Base-by-base conservation (phyloP, 2,797 vertebrate genomes). In the Sitta carolinensis region DNA sequence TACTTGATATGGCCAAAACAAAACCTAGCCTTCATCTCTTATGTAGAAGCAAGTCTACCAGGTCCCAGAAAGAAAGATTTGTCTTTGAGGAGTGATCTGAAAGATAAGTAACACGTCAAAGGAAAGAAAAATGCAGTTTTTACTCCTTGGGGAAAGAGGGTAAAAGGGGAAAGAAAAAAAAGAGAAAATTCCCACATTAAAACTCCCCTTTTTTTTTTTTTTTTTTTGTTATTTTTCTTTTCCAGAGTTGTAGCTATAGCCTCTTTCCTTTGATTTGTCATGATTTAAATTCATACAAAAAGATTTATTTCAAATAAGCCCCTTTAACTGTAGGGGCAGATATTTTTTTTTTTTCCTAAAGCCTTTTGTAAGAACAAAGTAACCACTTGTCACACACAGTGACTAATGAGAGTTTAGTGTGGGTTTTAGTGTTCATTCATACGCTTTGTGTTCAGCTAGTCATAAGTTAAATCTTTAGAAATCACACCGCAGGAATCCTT, bases 281-380 rank as follows among this genome's bases (percentile, higher is more conserved):
- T 88, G 81, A 97, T 97, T 97, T 97, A 97, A 96, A 97, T 96
- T 95, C 79, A 54, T 94, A 96, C 90, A 89, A 97, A 97, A 91
- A 96, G 92, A 89, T 92, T 97, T 94, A 72, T 96, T 97, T 97
- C 96, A 96, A 95, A 95, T 89, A 92, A 96, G 66, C 32, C 77
- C 93, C 95, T 97, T 96, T 97, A 95, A 94, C 87, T 94, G 78
- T 93, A 90, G 84, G 93, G 94, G 79, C 92, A 96, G 95, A 80
- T 96, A 72, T 95, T 93, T 89, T 89, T 45, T 45, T 91, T 74
- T 63, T 73, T 89, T 15, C 93, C 75, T 75, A 69, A 82, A 81
- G 84, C 95, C 84, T 98, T 96, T 97, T 97, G 85, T 96, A 91
- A 97, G 97, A 97, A 97, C 96, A 97, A 98, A 98, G 96, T 96